These are phyloP conservation scores for Ptychobarbus kaznakovi DNA, from an alignment of 2,797 vertebrate species.

Conservation along the genomic window DNA sequence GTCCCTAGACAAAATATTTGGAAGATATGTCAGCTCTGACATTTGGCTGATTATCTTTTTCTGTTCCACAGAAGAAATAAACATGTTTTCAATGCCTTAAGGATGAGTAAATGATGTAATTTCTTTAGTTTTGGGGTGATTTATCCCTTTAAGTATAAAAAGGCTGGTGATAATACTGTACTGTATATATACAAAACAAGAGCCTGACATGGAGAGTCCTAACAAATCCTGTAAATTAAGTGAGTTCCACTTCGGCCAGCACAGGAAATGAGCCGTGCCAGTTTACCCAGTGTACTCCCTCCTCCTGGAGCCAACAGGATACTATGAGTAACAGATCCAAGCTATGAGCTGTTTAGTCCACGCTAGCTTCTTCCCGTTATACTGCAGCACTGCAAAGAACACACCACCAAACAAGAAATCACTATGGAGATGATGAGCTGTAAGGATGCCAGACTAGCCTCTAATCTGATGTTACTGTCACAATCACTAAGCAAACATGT, in stretches of 20 bases:
- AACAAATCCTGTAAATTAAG: conserved; percentile 68
- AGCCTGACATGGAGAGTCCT: conserved; percentile 63
- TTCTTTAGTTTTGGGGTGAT: background rate
- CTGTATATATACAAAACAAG: conserved; percentile 53
- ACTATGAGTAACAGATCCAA: conserved; percentile 38
- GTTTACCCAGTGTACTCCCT: conserved; percentile 21
- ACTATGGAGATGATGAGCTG: conserved; percentile 17
- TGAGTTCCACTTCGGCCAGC: conserved; percentile 35
- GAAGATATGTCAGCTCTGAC: background rate
- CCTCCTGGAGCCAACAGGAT: conserved; percentile 11
- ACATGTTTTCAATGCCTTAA: background rate
- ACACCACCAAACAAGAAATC: conserved; percentile 22
- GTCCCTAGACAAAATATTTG: background rate
- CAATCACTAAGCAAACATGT: background rate
- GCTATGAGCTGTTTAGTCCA: conserved; percentile 2
- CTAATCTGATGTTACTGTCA: background rate
- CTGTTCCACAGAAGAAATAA: background rate
- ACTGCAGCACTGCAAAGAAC: background rate
- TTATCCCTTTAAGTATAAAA: conserved; percentile 51
- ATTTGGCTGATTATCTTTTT: background rate
- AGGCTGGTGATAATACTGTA: conserved; percentile 12
- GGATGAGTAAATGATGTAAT: background rate
- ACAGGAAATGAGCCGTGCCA: conserved; percentile 60
- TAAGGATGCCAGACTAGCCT: background rate
- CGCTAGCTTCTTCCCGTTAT: background rate